phyloP scores from a whole-genome alignment of 92 coral and sea anemone species.

The Phenganax stokvisi region DNA sequence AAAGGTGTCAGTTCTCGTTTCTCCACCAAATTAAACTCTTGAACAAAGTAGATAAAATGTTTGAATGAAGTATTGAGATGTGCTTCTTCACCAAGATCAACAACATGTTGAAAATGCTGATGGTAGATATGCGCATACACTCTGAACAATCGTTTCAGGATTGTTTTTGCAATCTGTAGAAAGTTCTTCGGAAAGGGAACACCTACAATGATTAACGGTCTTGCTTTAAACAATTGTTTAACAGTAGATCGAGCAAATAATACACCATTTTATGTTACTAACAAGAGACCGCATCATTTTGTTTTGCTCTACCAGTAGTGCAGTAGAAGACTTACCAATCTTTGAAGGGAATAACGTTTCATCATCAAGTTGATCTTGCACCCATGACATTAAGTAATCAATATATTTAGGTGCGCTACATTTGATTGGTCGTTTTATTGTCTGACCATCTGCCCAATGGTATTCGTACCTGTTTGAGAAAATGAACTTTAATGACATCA shows the following conservation, averaged over 20 bases:
- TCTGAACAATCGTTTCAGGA: slow-evolving; percentile 89
- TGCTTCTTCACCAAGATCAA: slow-evolving; percentile 97
- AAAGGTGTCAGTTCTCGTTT: slow-evolving; percentile 90
- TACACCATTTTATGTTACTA: too few relatives aligned
- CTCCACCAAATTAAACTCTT: slow-evolving; percentile 91
- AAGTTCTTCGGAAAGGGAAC: slow-evolving; percentile 99
- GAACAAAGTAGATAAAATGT: slow-evolving; percentile 97
- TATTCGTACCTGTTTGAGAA: slow-evolving; percentile 67
- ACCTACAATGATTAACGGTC: slow-evolving; percentile 47
- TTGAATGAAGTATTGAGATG: slow-evolving; percentile 98
- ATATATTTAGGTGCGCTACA: slow-evolving; percentile 98
- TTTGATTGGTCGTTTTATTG: slow-evolving; percentile 89
- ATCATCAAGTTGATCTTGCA: slow-evolving; percentile 94
- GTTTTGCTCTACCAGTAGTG: too few relatives aligned
- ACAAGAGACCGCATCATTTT: too few relatives aligned
- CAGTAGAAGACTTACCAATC: slow-evolving; percentile 55
- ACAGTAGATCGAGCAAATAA: not conserved
- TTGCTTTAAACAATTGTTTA: not conserved
- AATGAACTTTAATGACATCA: slow-evolving; percentile 5
- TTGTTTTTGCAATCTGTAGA: slow-evolving; percentile 90
- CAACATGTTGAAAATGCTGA: slow-evolving; percentile 91
- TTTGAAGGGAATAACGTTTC: slow-evolving; percentile 93
- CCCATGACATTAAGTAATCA: slow-evolving; percentile 98
- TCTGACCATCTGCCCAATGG: slow-evolving; percentile 99
- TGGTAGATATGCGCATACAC: slow-evolving; percentile 98